Percentiles rank a stretch among this genome's conserved stretches.
phyloP scores from a whole-genome alignment of 2,888 invertebrate genomes.

The Epirrhoe tristata region DNA sequence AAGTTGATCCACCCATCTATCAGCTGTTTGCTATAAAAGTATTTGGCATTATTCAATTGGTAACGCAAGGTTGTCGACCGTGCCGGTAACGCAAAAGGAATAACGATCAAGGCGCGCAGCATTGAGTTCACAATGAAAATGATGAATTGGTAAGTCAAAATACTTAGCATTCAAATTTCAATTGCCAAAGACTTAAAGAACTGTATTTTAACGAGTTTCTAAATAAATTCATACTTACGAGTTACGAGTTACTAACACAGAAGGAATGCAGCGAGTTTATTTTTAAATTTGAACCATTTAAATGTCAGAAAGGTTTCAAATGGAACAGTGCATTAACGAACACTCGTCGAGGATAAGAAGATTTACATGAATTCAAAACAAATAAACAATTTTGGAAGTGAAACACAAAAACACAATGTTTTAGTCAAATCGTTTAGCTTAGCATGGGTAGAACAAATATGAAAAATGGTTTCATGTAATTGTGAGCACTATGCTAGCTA shows the following conservation, averaged over 20 bases:
- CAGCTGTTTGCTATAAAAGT: slow-evolving; percentile 44
- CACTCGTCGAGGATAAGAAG: slow-evolving; percentile 22
- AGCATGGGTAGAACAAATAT: slow-evolving; percentile 1
- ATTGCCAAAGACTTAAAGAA: slow-evolving; percentile 21
- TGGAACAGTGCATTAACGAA: slow-evolving; percentile 27
- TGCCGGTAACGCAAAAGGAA: slow-evolving; percentile 42
- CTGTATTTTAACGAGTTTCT: slow-evolving; percentile 30
- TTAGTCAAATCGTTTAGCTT: background rate
- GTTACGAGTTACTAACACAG: slow-evolving; percentile 43
- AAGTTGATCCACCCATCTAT: too few species aligned
- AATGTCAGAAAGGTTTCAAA: slow-evolving; percentile 45
- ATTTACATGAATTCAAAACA: slow-evolving; percentile 36
- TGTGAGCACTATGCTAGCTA: background rate
- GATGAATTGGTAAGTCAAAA: background rate
- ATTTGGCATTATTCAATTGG: slow-evolving; percentile 47
- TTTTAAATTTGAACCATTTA: slow-evolving; percentile 48
- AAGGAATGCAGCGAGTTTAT: slow-evolving; percentile 53
- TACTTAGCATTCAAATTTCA: background rate
- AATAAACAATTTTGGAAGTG: background rate
- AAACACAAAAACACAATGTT: background rate
- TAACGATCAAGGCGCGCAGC: slow-evolving; percentile 38
- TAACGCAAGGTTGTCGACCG: slow-evolving; percentile 52
- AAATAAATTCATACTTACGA: slow-evolving; percentile 30
- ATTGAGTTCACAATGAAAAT: slow-evolving; percentile 10
- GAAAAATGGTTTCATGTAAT: background rate